Evolutionary conservation across 2,113 vertebrate species (phyloP).

Genomic region (Gnathonemus echidnorhynchus): DNA sequence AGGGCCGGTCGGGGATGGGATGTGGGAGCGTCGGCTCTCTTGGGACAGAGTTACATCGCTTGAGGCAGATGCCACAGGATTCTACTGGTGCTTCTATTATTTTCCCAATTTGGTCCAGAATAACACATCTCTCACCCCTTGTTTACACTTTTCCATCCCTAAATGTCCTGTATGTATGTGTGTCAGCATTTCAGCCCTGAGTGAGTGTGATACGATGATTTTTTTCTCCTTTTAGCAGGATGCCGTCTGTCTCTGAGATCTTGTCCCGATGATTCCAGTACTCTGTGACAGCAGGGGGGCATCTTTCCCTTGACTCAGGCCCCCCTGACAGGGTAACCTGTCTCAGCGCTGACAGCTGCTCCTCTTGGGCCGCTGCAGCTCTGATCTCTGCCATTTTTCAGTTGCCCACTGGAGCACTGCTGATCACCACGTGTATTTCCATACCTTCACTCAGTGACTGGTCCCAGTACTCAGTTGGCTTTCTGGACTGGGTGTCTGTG

Average conservation of each 20-base stretch:
- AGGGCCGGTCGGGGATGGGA: not conserved
- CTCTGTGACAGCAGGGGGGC: not conserved
- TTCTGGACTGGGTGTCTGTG: no score
- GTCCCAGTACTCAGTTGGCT: no score
- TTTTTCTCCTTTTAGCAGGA: not conserved
- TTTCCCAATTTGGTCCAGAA: not conserved
- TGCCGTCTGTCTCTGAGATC: not conserved
- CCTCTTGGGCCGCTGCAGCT: not conserved
- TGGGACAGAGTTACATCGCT: not conserved
- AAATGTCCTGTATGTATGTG: not conserved
- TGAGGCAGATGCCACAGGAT: not conserved
- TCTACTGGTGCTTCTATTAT: not conserved
- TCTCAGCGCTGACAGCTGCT: not conserved
- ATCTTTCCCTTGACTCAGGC: not conserved
- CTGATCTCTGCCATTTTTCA: not conserved
- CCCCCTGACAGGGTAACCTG: not conserved
- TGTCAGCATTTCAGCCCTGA: no score
- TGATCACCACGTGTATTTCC: not conserved
- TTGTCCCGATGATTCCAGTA: not conserved
- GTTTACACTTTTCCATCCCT: not conserved
- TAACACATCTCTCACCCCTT: not conserved
- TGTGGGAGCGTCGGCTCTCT: not conserved
- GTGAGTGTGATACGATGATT: not conserved
- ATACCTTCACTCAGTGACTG: no score
- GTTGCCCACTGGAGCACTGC: not conserved